Percentiles rank a stretch among this genome's conserved stretches.
Conservation (phyloP, 2,113 vertebrate species). For the Corydoras maculifer region DNA sequence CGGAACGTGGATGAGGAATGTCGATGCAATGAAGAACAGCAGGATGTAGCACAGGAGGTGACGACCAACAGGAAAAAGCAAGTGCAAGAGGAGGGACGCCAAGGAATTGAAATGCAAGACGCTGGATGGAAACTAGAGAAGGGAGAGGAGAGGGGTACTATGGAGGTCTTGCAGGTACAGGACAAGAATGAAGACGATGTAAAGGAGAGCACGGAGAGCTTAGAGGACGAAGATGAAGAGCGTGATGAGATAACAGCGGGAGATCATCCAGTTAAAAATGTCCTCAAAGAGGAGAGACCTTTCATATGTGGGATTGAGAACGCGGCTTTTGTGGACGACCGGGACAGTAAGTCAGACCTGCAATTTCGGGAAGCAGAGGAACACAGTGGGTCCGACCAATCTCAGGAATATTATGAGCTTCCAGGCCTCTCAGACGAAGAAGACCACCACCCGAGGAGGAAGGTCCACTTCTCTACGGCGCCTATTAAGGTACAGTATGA, state of each 20-base stretch:
- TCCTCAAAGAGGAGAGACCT: neutral
- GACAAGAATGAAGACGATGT: constrained; percentile 15
- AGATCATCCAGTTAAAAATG: no score
- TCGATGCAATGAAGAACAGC: constrained; percentile 10
- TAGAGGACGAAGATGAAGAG: constrained; percentile 45
- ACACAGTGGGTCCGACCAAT: neutral
- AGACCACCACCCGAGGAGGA: constrained; percentile 54
- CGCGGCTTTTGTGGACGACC: constrained; percentile 67
- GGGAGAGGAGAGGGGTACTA: constrained; percentile 30
- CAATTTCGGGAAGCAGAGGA: no score
- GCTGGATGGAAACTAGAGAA: constrained; percentile 10
- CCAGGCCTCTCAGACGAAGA: constrained; percentile 70
- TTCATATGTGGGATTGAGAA: constrained; percentile 71
- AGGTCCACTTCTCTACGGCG: constrained; percentile 76
- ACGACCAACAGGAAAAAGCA: constrained; percentile 7
- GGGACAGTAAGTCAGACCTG: constrained; percentile 53
- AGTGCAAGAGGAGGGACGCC: constrained; percentile 18
- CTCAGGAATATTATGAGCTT: constrained; percentile 69
- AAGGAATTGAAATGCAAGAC: constrained; percentile 21
- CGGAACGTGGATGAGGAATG: constrained; percentile 13
- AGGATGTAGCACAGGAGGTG: constrained; percentile 15
- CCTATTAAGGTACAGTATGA: constrained; percentile 72
- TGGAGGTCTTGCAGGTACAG: constrained; percentile 9
- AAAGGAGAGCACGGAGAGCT: constrained; percentile 21
- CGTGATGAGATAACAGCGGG: constrained; percentile 24